Percentiles rank a stretch among this genome's conserved stretches.
Conservation (phyloP, 2,797 vertebrate species). For the Ataeniobius toweri region DNA sequence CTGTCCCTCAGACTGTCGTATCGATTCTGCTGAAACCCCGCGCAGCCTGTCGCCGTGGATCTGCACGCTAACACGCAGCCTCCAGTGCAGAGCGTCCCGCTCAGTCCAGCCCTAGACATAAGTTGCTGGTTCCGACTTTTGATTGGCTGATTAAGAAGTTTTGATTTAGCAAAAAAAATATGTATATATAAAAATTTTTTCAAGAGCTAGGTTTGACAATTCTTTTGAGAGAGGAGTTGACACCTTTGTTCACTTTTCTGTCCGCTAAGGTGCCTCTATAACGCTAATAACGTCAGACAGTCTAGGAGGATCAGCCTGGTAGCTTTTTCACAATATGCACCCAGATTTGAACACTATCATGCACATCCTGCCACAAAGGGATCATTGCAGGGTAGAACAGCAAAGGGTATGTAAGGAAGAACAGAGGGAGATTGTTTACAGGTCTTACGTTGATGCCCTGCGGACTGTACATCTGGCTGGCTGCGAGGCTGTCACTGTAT, state of each 20-base stretch:
- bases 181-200: constrained; percentile 5
- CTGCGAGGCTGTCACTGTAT: constrained; percentile 99
- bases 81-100: constrained; percentile 77
- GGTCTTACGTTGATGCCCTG: constrained; percentile 99
- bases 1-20: constrained; percentile 97
- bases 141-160: constrained; percentile 48
- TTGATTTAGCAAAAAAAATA: constrained; percentile 55
- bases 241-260: constrained; percentile 88
- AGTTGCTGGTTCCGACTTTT: constrained; percentile 43
- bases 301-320: constrained; percentile 79
- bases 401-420: constrained; percentile 50
- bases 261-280: constrained; percentile 85
- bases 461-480: constrained; percentile 99
- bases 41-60: constrained; percentile 94
- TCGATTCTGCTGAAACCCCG: constrained; percentile 91
- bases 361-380: constrained; percentile 72
- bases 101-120: constrained; percentile 32
- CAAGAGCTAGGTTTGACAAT: constrained; percentile 28
- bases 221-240: constrained; percentile 76
- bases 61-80: constrained; percentile 90
- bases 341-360: constrained; percentile 31
- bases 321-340: constrained; percentile 76
- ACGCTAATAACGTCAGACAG: constrained; percentile 88
- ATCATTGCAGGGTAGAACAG: constrained; percentile 72
- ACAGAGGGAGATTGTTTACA: constrained; percentile 70